These are phyloP conservation scores for Conus ventricosus DNA, from an alignment of 1,140 invertebrate species.

Conservation along the genomic window DNA sequence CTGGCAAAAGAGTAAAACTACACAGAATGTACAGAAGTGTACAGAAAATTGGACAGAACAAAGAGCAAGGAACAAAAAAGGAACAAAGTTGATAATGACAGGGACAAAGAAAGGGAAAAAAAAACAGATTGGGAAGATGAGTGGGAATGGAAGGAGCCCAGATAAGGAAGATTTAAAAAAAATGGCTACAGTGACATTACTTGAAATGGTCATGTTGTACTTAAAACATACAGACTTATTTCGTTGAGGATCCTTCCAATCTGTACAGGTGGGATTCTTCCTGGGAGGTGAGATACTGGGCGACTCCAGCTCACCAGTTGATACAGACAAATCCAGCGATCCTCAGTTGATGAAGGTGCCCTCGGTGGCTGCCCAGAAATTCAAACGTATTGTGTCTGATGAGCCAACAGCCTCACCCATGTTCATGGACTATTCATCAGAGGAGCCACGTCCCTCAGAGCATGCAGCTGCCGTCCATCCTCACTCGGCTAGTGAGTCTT, in stretches of 20 bases:
- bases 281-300: constrained; percentile 33
- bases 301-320: background rate
- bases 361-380: constrained; percentile 38
- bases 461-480: constrained; percentile 30
- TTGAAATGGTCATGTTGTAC: too few species aligned
- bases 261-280: constrained; percentile 33
- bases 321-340: constrained; percentile 9
- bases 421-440: constrained; percentile 39
- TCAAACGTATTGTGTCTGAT: constrained; percentile 33
- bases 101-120: too few species aligned
- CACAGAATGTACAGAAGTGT: too few species aligned
- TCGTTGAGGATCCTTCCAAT: background rate
- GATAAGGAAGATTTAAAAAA: too few species aligned
- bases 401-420: constrained; percentile 42
- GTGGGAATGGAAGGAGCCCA: too few species aligned
- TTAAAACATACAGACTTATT: too few species aligned
- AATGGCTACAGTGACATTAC: too few species aligned
- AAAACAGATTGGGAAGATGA: too few species aligned
- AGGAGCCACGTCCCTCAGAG: constrained; percentile 41
- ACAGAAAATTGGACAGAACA: too few species aligned
- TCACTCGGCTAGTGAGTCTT: background rate
- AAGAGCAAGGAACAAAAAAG: too few species aligned
- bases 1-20: too few species aligned
- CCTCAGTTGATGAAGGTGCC: background rate
- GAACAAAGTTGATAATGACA: too few species aligned